Evolutionary conservation across 2,888 invertebrate species (phyloP).

Genomic region (Drosophila suboccidentalis): DNA sequence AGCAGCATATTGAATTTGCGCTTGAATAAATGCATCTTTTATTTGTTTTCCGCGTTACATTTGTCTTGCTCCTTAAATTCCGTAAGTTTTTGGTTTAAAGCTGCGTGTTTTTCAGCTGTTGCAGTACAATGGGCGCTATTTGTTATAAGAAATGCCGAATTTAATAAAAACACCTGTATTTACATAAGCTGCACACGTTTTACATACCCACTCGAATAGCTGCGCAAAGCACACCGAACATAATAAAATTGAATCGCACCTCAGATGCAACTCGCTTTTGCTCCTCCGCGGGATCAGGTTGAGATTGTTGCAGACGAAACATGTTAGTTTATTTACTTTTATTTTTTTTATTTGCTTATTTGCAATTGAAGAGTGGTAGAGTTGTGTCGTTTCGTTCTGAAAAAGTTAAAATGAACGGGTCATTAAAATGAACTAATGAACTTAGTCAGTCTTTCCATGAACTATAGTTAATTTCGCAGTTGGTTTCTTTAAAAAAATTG

Average conservation of each 20-base stretch:
- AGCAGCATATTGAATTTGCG: constrained; percentile 24
- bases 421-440: too few relatives aligned
- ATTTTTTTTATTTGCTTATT: constrained; percentile 4
- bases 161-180: constrained; percentile 38
- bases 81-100: neutral
- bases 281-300: constrained; percentile 85
- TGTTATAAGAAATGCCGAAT: constrained; percentile 5
- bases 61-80: constrained; percentile 17
- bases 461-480: too few relatives aligned
- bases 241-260: constrained; percentile 82
- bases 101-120: constrained; percentile 61
- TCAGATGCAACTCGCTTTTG: constrained; percentile 82
- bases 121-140: constrained; percentile 60
- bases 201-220: constrained; percentile 82
- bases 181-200: constrained; percentile 54
- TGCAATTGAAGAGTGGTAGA: constrained; percentile 1
- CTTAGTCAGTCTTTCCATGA: too few relatives aligned
- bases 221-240: constrained; percentile 80
- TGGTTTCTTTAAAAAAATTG: too few relatives aligned
- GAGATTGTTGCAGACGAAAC: constrained; percentile 85
- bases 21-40: constrained; percentile 59
- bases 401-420: too few relatives aligned
- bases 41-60: constrained; percentile 9
- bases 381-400: too few relatives aligned
- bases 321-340: constrained; percentile 55